phyloP scores from a whole-genome alignment of 2,797 vertebrate genomes.

The Cyclura pinguis region DNA sequence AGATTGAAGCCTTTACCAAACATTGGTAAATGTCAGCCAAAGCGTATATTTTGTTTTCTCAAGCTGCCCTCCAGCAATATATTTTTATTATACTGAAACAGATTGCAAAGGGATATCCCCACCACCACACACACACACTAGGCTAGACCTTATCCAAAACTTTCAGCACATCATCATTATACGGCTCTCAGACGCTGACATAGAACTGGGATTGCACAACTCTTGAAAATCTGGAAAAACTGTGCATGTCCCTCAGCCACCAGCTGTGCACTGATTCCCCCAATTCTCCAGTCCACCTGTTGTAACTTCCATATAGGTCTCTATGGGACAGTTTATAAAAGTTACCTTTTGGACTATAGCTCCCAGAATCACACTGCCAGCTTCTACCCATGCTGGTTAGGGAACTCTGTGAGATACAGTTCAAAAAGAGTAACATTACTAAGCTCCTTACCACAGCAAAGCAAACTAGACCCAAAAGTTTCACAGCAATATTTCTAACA shows the following conservation, averaged over 20 bases:
- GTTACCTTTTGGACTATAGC: no score
- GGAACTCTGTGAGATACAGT: no score
- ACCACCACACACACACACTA: neutral
- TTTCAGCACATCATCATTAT: constrained; percentile 9
- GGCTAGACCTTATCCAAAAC: neutral
- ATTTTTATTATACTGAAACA: constrained; percentile 41
- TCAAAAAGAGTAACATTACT: no score
- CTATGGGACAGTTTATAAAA: no score
- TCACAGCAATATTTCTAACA: constrained; percentile 11
- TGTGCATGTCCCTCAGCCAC: no score
- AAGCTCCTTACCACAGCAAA: neutral
- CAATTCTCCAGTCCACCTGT: neutral
- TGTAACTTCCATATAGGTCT: neutral
- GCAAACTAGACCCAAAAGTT: constrained; percentile 2
- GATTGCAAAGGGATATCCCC: neutral
- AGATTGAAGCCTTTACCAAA: constrained; percentile 53
- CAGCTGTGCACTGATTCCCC: neutral
- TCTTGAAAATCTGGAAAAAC: neutral
- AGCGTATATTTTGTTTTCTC: constrained; percentile 45
- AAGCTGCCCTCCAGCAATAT: constrained; percentile 41
- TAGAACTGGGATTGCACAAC: neutral
- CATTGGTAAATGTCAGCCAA: constrained; percentile 28
- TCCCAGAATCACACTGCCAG: no score
- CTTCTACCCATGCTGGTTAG: no score
- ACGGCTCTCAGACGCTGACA: neutral